phyloP scores from a whole-genome alignment of 2,888 invertebrate species.

The Amaurobius ferox region DNA sequence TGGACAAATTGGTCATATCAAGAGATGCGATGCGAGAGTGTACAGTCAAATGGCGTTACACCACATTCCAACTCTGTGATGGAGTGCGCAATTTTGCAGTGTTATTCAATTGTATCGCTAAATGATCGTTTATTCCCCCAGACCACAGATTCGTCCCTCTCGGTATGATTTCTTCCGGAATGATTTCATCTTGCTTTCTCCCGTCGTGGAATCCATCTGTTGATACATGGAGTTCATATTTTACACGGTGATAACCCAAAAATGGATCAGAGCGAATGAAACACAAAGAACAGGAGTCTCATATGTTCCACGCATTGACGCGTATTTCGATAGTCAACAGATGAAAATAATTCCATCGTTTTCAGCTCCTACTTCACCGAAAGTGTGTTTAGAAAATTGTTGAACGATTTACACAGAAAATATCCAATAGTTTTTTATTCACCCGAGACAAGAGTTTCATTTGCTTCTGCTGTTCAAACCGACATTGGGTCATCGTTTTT shows the following conservation, averaged over 20 bases:
- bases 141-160: slow-evolving; percentile 28
- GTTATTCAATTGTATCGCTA: slow-evolving; percentile 53
- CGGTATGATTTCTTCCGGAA: slow-evolving; percentile 15
- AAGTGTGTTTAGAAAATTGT: slow-evolving; percentile 1
- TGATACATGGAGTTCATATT: slow-evolving; percentile 54
- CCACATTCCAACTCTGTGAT: slow-evolving; percentile 22
- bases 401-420: slow-evolving; percentile 11
- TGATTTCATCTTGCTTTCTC: slow-evolving; percentile 2
- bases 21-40: slow-evolving; percentile 14
- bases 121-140: slow-evolving; percentile 35
- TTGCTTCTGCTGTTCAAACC: slow-evolving; percentile 49
- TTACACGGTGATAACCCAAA: slow-evolving; percentile 19
- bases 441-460: slow-evolving; percentile 39
- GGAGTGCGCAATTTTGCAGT: slow-evolving; percentile 31
- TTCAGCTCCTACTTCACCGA: slow-evolving; percentile 15
- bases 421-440: slow-evolving; percentile 22
- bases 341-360: slow-evolving; percentile 24
- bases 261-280: not conserved
- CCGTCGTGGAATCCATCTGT: slow-evolving; percentile 30
- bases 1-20: slow-evolving; percentile 65
- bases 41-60: slow-evolving; percentile 45
- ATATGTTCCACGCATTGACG: slow-evolving; percentile 33
- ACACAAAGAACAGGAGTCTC: slow-evolving; percentile 22
- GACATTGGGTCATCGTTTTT: slow-evolving; percentile 53
- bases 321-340: slow-evolving; percentile 12